Evolutionary conservation across 2,113 vertebrate species (phyloP).

Genomic region (Cairina moschata): DNA sequence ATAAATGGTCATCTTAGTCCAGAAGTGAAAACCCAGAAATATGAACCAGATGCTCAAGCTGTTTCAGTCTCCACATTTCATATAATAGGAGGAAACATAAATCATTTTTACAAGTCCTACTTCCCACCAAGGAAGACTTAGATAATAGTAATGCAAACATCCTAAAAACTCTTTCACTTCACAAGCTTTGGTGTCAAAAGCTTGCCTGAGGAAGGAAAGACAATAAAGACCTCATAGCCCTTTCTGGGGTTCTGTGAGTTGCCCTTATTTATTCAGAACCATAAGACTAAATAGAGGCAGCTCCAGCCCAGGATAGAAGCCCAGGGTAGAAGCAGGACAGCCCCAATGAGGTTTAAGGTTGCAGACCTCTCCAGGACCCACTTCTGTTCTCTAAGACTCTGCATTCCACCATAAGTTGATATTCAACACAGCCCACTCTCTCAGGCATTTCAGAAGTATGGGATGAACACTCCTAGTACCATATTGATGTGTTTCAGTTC

Average conservation of each 20-base stretch:
- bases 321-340: not conserved
- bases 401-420: not conserved
- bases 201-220: not conserved
- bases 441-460: accelerated
- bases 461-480: not conserved
- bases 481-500: not conserved
- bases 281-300: not conserved
- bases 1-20: not conserved
- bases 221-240: not conserved
- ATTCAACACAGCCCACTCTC: not conserved
- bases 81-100: not conserved
- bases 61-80: not conserved
- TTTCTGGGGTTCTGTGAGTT: not conserved
- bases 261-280: not conserved
- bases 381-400: not conserved
- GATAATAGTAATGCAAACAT: not conserved
- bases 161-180: not conserved
- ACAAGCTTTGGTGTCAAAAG: not conserved
- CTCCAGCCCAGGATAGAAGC: not conserved
- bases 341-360: not conserved
- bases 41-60: not conserved
- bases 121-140: not conserved
- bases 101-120: not conserved
- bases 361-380: not conserved
- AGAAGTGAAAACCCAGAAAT: not conserved